Conservation (phyloP, 1,140 invertebrate species). For the Drosophila parvula region DNA sequence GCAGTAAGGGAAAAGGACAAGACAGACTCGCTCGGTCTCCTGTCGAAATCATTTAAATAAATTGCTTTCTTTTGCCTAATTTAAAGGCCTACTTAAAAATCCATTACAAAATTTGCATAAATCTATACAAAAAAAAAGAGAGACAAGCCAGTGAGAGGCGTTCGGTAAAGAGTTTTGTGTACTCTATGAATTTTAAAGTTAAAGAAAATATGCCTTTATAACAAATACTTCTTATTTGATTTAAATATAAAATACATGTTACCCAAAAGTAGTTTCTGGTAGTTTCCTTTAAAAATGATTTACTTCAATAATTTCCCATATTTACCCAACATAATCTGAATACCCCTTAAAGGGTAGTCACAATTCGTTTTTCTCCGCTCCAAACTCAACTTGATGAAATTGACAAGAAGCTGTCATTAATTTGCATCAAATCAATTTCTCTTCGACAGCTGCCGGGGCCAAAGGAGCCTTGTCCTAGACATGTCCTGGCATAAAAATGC, state of each 20-base stretch:
- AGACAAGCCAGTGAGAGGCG: conserved; percentile 9
- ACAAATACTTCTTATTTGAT: neutral
- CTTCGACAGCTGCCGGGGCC: conserved; percentile 66
- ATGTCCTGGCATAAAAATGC: conserved; percentile 73
- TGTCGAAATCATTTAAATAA: conserved; percentile 74
- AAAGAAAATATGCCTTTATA: neutral
- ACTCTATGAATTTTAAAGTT: neutral
- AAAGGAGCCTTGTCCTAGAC: conserved; percentile 39
- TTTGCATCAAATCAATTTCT: conserved; percentile 82
- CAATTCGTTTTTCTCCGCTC: conserved; percentile 34
- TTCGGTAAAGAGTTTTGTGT: conserved; percentile 5
- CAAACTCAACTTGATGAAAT: conserved; percentile 52
- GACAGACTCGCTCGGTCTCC: conserved; percentile 6
- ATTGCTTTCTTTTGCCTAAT: conserved; percentile 76
- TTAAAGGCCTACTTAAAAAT: conserved; percentile 82
- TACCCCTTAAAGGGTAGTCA: conserved; percentile 33
- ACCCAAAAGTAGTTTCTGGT: neutral
- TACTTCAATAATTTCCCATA: neutral
- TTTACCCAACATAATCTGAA: neutral
- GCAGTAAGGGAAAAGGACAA: conserved; percentile 24
- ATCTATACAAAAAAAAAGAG: conserved; percentile 65
- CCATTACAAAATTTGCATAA: conserved; percentile 80
- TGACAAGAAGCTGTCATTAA: conserved; percentile 83
- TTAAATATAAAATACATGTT: neutral
- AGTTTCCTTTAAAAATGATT: neutral